A percentile compares a stretch with the other conserved stretches of the same genome.
Evolutionary conservation across 2,888 invertebrate species (phyloP).

Genomic region (Plemyria rubiginata): DNA sequence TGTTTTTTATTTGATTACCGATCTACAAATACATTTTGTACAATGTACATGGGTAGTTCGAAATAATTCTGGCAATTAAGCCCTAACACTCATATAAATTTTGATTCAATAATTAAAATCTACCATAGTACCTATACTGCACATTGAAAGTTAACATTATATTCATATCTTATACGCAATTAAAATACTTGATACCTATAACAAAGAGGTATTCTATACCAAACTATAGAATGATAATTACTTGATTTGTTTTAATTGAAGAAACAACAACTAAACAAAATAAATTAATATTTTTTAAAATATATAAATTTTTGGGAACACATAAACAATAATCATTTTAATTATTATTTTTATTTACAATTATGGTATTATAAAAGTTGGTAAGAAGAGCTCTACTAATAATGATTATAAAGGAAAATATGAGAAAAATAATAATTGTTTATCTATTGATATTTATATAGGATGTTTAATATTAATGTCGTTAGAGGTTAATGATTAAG

Average conservation of each 20-base stretch:
- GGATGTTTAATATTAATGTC: too few species aligned
- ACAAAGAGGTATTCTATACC: slow-evolving; percentile 56
- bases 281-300: too few species aligned
- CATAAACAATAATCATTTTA: too few species aligned
- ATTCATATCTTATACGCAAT: slow-evolving; percentile 5
- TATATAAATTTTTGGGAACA: not conserved
- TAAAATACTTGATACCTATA: slow-evolving; percentile 39
- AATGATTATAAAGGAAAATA: too few species aligned
- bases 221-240: slow-evolving; percentile 30
- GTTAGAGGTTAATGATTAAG: too few species aligned
- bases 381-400: not conserved
- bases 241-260: slow-evolving; percentile 2
- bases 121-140: slow-evolving; percentile 28
- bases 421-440: too few species aligned
- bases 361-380: not conserved
- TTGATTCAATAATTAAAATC: slow-evolving; percentile 54
- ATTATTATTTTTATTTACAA: not conserved
- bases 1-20: slow-evolving; percentile 69
- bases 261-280: not conserved
- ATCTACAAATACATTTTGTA: slow-evolving; percentile 80
- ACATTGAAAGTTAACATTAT: slow-evolving; percentile 23
- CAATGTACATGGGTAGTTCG: slow-evolving; percentile 75
- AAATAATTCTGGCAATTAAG: slow-evolving; percentile 69
- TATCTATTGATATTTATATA: too few species aligned
- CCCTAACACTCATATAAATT: slow-evolving; percentile 76